Evolutionary conservation across 2,888 invertebrate species (phyloP).

Genomic region (Pollenia labialis): DNA sequence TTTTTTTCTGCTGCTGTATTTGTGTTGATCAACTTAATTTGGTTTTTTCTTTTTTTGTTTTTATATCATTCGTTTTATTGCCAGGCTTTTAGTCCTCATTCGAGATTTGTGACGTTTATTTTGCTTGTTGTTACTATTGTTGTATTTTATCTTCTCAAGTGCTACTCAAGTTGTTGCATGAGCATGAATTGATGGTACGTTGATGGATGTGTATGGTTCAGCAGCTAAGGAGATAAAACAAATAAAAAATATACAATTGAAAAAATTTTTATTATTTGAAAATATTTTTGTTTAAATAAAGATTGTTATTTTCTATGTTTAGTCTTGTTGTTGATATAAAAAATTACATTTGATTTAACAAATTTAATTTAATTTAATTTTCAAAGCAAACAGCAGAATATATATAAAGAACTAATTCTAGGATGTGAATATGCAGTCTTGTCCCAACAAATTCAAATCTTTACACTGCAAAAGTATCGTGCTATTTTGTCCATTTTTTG

Average conservation of each 20-base stretch:
- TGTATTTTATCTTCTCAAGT: constrained; percentile 32
- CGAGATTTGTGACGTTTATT: constrained; percentile 53
- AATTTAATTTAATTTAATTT: too few relatives aligned
- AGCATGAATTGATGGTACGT: constrained; percentile 3
- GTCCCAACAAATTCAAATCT: too few relatives aligned
- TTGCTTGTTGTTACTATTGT: constrained; percentile 38
- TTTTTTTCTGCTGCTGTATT: not conserved
- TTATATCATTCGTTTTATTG: constrained; percentile 18
- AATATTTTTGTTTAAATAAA: constrained; percentile 3
- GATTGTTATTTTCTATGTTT: not conserved
- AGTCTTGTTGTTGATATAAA: too few relatives aligned
- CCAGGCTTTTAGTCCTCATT: not conserved
- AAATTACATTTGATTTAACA: too few relatives aligned
- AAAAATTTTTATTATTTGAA: constrained; percentile 2
- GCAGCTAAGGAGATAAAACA: constrained; percentile 36
- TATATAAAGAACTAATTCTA: too few relatives aligned
- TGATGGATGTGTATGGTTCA: constrained; percentile 1
- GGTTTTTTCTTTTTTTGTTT: constrained; percentile 19
- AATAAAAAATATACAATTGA: constrained; percentile 3
- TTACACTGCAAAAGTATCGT: too few relatives aligned
- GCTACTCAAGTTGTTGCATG: constrained; percentile 15
- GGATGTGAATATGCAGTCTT: too few relatives aligned
- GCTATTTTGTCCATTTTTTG: too few relatives aligned
- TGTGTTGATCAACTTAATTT: constrained; percentile 20
- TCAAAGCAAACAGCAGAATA: too few relatives aligned